A percentile compares a stretch with the other conserved stretches of the same genome.
Evolutionary conservation across 2,888 invertebrate species (phyloP).

Genomic region (Plebejus argus): DNA sequence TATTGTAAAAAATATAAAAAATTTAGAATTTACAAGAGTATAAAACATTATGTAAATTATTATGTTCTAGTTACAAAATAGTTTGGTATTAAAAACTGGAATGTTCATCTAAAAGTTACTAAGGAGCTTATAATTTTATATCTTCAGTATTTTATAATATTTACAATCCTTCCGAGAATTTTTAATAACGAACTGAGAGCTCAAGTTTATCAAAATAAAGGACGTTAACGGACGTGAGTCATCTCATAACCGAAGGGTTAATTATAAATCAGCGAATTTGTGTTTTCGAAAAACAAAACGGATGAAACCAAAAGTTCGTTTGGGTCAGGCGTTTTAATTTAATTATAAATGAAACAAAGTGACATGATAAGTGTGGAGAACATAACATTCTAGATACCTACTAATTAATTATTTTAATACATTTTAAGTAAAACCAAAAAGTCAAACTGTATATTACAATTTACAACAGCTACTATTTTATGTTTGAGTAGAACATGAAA

Average conservation of each 20-base stretch:
- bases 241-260: conserved; percentile 14
- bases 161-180: conserved; percentile 23
- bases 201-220: conserved; percentile 23
- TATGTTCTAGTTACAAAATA: not conserved
- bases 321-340: not conserved
- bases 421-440: too few relatives aligned
- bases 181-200: conserved; percentile 19
- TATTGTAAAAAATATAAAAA: not conserved
- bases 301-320: conserved; percentile 1
- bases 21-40: not conserved
- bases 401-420: too few relatives aligned
- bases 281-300: conserved; percentile 6
- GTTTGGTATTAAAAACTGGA: not conserved
- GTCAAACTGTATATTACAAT: too few relatives aligned
- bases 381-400: too few relatives aligned
- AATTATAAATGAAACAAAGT: not conserved
- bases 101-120: not conserved
- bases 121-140: not conserved
- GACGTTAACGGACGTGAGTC: conserved; percentile 18
- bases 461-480: too few relatives aligned
- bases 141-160: not conserved
- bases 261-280: conserved; percentile 22
- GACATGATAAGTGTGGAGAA: not conserved
- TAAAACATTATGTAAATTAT: too few relatives aligned
- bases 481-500: too few relatives aligned